phyloP scores from a whole-genome alignment of 1,140 invertebrate species.

The Argopecten irradians region DNA sequence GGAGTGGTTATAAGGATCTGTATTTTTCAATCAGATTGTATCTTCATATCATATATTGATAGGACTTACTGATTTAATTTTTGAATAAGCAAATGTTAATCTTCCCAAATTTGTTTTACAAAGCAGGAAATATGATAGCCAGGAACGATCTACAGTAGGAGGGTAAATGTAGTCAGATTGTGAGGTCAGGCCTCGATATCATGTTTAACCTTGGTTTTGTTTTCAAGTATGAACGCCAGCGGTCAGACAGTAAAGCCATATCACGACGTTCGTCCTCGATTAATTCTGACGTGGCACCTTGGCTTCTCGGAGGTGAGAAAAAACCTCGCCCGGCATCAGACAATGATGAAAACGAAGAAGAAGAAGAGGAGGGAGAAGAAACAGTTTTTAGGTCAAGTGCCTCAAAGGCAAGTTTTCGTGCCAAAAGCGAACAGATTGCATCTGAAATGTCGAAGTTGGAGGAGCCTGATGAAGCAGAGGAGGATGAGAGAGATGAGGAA shows the following conservation, averaged over 20 bases:
- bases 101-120: too few species aligned
- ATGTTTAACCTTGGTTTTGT: slow-evolving; percentile 5
- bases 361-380: slow-evolving; percentile 24
- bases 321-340: not conserved
- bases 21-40: too few species aligned
- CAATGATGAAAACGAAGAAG: not conserved
- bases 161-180: too few species aligned
- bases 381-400: slow-evolving; percentile 8
- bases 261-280: slow-evolving; percentile 24
- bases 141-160: too few species aligned
- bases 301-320: slow-evolving; percentile 30
- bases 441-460: slow-evolving; percentile 35
- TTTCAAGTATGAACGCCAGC: slow-evolving; percentile 40
- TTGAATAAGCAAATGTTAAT: too few species aligned
- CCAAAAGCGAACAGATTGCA: not conserved
- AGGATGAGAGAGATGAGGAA: slow-evolving; percentile 37
- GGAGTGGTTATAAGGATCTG: too few species aligned
- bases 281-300: slow-evolving; percentile 47
- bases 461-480: slow-evolving; percentile 44
- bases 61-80: too few species aligned
- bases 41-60: too few species aligned
- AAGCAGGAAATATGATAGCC: too few species aligned
- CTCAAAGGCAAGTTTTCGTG: slow-evolving; percentile 34
- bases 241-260: slow-evolving; percentile 29
- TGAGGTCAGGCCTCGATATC: too few species aligned